Percentiles rank a stretch among this genome's conserved stretches.
Evolutionary conservation across 2,888 invertebrate genomes (phyloP).

Genomic region (Shargacucullia verbasci): DNA sequence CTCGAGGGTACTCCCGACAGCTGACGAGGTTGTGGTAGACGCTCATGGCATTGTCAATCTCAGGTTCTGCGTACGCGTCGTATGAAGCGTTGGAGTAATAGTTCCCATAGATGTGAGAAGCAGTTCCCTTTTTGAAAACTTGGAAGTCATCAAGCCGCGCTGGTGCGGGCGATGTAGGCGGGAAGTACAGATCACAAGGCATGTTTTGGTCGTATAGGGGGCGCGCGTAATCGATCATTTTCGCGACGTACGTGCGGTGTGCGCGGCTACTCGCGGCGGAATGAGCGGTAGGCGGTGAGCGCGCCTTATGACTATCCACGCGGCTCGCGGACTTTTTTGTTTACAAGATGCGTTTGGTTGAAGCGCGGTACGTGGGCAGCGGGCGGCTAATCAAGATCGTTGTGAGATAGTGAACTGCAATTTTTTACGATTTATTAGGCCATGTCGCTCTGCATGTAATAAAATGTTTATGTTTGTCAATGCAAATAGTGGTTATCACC

Average conservation of each 20-base stretch:
- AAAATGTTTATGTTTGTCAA: slow-evolving; percentile 45
- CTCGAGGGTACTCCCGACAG: slow-evolving; percentile 71
- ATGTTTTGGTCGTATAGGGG: slow-evolving; percentile 80
- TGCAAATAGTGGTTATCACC: slow-evolving; percentile 35
- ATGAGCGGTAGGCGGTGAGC: slow-evolving; percentile 65
- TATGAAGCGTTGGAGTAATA: slow-evolving; percentile 78
- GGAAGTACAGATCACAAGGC: slow-evolving; percentile 77
- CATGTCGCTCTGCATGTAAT: slow-evolving; percentile 29
- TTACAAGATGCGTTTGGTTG: slow-evolving; percentile 67
- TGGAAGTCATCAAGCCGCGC: slow-evolving; percentile 85
- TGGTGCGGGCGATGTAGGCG: slow-evolving; percentile 76
- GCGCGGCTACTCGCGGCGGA: slow-evolving; percentile 72
- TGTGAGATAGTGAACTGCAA: slow-evolving; percentile 41
- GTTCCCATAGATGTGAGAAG: slow-evolving; percentile 78
- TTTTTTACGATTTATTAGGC: slow-evolving; percentile 53
- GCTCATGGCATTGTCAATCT: slow-evolving; percentile 74
- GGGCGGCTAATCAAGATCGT: slow-evolving; percentile 51
- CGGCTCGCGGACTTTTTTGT: slow-evolving; percentile 75
- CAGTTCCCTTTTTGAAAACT: slow-evolving; percentile 82
- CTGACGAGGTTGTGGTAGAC: slow-evolving; percentile 82
- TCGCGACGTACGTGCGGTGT: slow-evolving; percentile 71
- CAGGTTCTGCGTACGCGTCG: slow-evolving; percentile 79
- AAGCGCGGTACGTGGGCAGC: slow-evolving; percentile 41
- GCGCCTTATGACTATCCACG: slow-evolving; percentile 70
- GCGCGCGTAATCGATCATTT: slow-evolving; percentile 85